Evolutionary conservation across 2,888 invertebrate genomes (phyloP), one percentile per base, ranked within the genome.

Genomic region (Aspidiotus destructor): DNA sequence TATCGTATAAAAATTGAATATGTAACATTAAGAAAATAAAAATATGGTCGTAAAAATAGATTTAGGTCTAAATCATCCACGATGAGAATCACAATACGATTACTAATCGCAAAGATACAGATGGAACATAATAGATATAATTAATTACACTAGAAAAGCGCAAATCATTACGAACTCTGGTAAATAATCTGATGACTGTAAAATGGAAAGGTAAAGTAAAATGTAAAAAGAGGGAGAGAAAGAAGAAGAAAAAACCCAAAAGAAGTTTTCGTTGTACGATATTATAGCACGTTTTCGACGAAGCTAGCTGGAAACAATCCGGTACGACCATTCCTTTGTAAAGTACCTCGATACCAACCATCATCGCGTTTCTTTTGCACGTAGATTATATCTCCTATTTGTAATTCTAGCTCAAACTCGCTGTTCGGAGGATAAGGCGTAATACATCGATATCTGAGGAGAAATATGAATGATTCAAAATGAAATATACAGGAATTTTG

Each of bases 281-380:
- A 62, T 62, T 15, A 52, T 5, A 2, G 28, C 48, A 48, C 48
- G 48, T n/a, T 48, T 77, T 90, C 89, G 13, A 94, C 95, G 80
- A 95, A 95, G 76, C 92, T 94, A 62, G 93, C 92, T 2, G 95
- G 95, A 79, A 95, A 95, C 57, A 95, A 82, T n/a, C 95, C 95
- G 7, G 91, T 91, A 74, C 91, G 87, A 52, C 94, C 93, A 1
- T 92, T 93, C 69, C 92, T 83, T 73, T 91, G 88, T 73, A 91
- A 84, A 0, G 92, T 93, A 17, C 95, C 95, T 77, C 93, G 93
- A 79, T 89, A 95, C 95, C 95, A 95, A 61, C 95, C 95, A 76
- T 95, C 94, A 64, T 93, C 93, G 65, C 93, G 85, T 76, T 94
- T 94, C 75, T 89, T 89, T 75, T 91, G 89, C 17, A 95, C 94